Conservation (phyloP, 2,113 vertebrate species). For the Rhinolophus ferrumequinum region DNA sequence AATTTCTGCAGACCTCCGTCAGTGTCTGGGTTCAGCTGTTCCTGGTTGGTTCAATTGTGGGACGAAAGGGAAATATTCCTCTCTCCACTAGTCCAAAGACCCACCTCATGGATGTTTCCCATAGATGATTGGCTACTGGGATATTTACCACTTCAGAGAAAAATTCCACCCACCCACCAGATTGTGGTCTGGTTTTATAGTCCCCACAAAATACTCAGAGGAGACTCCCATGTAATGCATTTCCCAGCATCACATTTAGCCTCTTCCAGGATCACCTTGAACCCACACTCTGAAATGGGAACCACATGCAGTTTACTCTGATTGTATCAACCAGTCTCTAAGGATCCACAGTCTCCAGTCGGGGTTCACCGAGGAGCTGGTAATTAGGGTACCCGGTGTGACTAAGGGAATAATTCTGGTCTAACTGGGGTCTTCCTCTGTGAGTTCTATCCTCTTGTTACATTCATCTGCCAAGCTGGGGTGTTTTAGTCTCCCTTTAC, state of each 20-base stretch:
- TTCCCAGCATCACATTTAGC: not conserved
- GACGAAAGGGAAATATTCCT: not conserved
- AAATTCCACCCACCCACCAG: not conserved
- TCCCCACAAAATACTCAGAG: not conserved
- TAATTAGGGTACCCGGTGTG: not conserved
- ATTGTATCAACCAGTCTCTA: not conserved
- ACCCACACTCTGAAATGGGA: constrained; percentile 22
- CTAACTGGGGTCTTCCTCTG: not conserved
- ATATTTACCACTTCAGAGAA: not conserved
- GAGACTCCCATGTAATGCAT: not conserved
- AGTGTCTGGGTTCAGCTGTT: not conserved
- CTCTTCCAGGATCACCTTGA: not conserved
- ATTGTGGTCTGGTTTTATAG: not conserved
- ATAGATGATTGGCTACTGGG: not conserved
- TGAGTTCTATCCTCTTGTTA: not conserved
- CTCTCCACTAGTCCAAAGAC: not conserved
- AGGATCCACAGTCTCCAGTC: not conserved
- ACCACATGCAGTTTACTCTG: not conserved
- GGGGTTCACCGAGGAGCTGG: not conserved
- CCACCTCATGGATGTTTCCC: not conserved
- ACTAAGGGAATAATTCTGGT: not conserved
- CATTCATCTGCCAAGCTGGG: not conserved
- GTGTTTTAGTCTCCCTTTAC: constrained; percentile 17
- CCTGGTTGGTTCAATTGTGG: not conserved
- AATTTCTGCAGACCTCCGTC: not conserved